phyloP scores from a whole-genome alignment of 2,113 vertebrate species.

The Nothoprocta pentlandii region DNA sequence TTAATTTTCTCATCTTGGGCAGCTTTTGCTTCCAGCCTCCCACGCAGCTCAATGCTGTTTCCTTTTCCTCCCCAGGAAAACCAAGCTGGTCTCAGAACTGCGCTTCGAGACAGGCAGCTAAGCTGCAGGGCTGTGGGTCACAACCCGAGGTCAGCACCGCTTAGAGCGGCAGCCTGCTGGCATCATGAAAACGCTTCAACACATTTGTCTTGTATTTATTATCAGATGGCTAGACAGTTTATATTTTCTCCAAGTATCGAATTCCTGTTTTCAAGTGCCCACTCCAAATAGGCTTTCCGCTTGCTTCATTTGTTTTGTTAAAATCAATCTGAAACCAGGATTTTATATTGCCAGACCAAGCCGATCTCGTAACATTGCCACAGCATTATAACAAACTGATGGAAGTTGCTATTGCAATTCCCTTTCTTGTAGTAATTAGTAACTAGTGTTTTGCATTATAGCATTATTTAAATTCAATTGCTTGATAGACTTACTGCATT shows the following conservation, averaged over 20 bases:
- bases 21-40: background rate
- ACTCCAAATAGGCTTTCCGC: background rate
- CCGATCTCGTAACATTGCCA: constrained; percentile 6
- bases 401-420: constrained; percentile 37
- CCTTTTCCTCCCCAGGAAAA: background rate
- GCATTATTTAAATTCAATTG: constrained; percentile 49
- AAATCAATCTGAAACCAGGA: constrained; percentile 53
- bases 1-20: background rate
- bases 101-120: background rate
- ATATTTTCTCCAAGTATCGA: background rate
- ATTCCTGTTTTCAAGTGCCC: constrained; percentile 15
- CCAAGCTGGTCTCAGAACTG: background rate
- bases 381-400: constrained; percentile 30
- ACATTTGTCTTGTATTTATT: constrained; percentile 26
- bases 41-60: background rate
- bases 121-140: background rate
- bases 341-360: constrained; percentile 27
- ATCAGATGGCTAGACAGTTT: background rate
- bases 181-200: constrained; percentile 10
- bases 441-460: constrained; percentile 26
- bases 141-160: background rate
- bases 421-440: constrained; percentile 48
- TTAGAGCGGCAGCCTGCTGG: background rate
- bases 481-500: constrained; percentile 35
- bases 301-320: background rate